A percentile compares a stretch with the other conserved stretches of the same genome.
Evolutionary conservation across 2,888 invertebrate species (phyloP).

Genomic region (Acrobasis suavella): DNA sequence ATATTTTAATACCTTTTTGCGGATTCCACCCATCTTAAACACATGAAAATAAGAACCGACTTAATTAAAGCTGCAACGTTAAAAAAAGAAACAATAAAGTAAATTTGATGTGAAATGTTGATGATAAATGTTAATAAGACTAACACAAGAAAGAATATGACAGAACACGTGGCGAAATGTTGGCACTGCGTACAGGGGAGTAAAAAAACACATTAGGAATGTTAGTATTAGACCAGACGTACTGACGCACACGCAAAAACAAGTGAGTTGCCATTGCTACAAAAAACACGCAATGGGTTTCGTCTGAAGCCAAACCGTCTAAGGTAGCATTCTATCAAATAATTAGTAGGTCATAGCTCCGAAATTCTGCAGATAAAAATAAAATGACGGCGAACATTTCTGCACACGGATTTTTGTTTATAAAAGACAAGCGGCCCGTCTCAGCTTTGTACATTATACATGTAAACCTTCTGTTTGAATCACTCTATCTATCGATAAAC

Average conservation of each 20-base stretch:
- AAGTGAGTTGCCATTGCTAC: background rate
- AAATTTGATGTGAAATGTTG: too few relatives aligned
- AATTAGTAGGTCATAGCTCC: constrained; percentile 13
- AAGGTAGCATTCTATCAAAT: background rate
- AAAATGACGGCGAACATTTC: background rate
- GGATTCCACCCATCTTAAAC: too few relatives aligned
- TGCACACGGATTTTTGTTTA: constrained; percentile 16
- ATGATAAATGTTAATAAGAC: too few relatives aligned
- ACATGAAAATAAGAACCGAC: too few relatives aligned
- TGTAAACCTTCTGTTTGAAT: background rate
- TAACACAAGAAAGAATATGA: too few relatives aligned
- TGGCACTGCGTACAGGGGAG: background rate
- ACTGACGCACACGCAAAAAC: background rate
- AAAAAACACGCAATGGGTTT: constrained; percentile 5
- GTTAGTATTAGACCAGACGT: background rate
- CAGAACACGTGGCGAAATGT: constrained; percentile 2
- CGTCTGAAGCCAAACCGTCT: constrained; percentile 14
- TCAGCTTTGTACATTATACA: background rate
- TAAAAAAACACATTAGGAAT: background rate
- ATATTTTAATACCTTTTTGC: too few relatives aligned
- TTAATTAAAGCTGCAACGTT: too few relatives aligned
- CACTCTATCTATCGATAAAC: background rate
- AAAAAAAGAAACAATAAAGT: too few relatives aligned
- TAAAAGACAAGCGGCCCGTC: background rate
- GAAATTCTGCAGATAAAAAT: background rate